Base-by-base conservation (phyloP, 2,113 vertebrate species). In the Thermophis baileyi region DNA sequence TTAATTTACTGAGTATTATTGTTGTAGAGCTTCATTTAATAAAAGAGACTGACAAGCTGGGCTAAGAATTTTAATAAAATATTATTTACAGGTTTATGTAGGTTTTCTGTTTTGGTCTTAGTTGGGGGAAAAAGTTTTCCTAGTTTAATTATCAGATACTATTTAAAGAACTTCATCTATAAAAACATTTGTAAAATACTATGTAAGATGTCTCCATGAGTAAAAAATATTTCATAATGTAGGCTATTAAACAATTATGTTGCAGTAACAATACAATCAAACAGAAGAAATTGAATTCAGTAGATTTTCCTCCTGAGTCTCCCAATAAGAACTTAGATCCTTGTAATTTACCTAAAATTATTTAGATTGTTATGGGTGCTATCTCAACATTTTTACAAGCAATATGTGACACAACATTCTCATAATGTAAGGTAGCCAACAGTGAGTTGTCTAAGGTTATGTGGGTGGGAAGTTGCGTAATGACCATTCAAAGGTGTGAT, bases 1-100 rank as follows among this genome's bases (percentile, higher is more conserved):
- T 94, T 93, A 94, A 94, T 95, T 95, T 93, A 90, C 87, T 69
- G 57, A 49, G 57, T 92, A 92, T 90, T 92, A 92, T 54, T 85
- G 35, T 85, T 89, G 47, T 90, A 91, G 53, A 91, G 69, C 47
- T 88, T 57, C 69, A 20, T 90, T 92, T 90, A 74, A 89, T 63
- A 91, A 50, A 89, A 55, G 53, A 85, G 87, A 85, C 25, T 74
- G 50, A 86, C 88, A 91, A 94, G 54, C 63, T 24, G 44, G 24
- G 10, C 47, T 24, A 69, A 30, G 7, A 46, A 51, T 49, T 93
- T 49, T 93, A 90, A 90, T 35, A 63, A 93, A 85, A 53, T 51
- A 89, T 86, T 81, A 89, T 87, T 89, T 35, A 40, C 20, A 49
- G 50, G 54, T 90, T 87, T 90, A 81, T 87, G 91, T 27, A 55